Evolutionary conservation across 2,888 invertebrate species (phyloP), one percentile per base, ranked within the genome.

Genomic region (Protodeltote pygarga): DNA sequence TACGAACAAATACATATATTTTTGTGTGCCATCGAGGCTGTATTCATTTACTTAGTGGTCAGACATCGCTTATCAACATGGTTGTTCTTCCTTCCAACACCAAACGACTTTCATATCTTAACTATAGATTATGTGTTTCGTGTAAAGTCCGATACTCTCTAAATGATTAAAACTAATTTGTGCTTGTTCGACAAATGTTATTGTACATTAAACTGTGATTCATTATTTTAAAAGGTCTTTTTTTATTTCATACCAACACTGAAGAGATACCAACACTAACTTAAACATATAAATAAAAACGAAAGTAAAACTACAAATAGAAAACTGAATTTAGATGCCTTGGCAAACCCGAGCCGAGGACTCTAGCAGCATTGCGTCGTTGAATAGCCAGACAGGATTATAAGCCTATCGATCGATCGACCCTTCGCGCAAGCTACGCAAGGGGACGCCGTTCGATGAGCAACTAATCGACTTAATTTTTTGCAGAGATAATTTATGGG

Each of bases 191-290:
- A 58, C 52, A 64, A 62, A 65, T 59, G 54, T 59, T 59, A 63
- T 50, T 63, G 65, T 63, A 65, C 65, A 63, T 64, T 60, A 63
- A 63, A 62, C 62, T 63, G 65, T 63, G 62, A 63, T 63, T 63
- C 49, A 60, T 50, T 62, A 53, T 59, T 64, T 62, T 58, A 51
- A 11, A 25, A 29, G 28, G 44, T 27, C 8, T 28, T 34, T 55
- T 42, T 62, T 62, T 41, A 1, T 8, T 1, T 2, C 3, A 6
- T 11, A 3, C 24, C 13, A n/a, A n/a, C n/a, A n/a, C n/a, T n/a
- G n/a, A n/a, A n/a, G n/a, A n/a, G n/a, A n/a, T n/a, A n/a, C n/a
- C n/a, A n/a, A n/a, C n/a, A n/a, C n/a, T n/a, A n/a, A n/a, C n/a
- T n/a, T n/a, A n/a, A n/a, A n/a, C n/a, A n/a, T n/a, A n/a, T n/a